Conservation (phyloP, 2,797 vertebrate genomes). For the Sorex maritimensis region DNA sequence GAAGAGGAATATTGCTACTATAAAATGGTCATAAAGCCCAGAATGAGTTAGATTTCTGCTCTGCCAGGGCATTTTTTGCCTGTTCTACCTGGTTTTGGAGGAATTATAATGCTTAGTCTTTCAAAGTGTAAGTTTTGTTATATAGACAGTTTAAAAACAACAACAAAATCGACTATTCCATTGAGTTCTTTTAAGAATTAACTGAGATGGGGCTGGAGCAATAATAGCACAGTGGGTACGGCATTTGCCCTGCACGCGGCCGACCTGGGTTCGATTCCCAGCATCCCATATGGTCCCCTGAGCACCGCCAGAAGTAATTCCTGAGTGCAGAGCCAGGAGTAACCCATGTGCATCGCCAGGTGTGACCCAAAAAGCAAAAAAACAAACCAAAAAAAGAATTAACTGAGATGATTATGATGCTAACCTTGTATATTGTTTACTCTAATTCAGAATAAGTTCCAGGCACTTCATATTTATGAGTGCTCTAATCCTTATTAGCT, state of each 20-base stretch:
- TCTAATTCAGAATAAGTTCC: constrained; percentile 3
- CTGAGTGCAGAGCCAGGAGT: too few species aligned
- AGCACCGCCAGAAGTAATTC: too few species aligned
- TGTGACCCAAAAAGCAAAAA: too few species aligned
- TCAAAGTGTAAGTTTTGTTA: constrained; percentile 40
- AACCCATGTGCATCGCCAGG: too few species aligned
- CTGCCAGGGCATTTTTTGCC: not conserved
- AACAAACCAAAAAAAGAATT: not conserved
- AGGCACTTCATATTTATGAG: constrained; percentile 12
- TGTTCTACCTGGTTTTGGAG: not conserved
- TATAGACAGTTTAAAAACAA: not conserved
- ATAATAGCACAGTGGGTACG: too few species aligned
- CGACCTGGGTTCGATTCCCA: too few species aligned
- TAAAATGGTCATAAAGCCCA: constrained; percentile 46
- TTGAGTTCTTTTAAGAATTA: constrained; percentile 33
- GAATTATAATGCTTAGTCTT: constrained; percentile 43
- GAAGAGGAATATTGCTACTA: not conserved
- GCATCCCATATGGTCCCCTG: too few species aligned
- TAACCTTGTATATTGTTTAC: not conserved
- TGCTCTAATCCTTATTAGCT: not conserved
- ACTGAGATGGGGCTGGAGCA: not conserved
- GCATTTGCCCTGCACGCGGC: too few species aligned
- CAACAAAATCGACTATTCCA: not conserved
- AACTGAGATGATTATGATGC: not conserved
- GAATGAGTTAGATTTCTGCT: constrained; percentile 21